phyloP scores from a whole-genome alignment of 2,797 vertebrate genomes.

The Onychomys arenicola region DNA sequence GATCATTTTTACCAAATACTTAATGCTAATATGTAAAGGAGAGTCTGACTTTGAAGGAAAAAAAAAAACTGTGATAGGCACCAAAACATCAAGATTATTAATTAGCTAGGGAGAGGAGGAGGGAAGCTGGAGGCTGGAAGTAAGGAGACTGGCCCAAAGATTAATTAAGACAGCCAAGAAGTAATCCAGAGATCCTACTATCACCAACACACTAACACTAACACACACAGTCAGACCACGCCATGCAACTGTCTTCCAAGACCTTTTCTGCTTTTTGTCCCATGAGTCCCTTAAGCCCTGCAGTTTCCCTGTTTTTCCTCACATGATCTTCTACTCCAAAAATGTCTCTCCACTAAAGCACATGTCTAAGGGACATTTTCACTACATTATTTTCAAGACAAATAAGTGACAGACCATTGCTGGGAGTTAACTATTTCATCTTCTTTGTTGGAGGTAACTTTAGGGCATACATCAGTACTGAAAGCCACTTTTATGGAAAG shows the following conservation, averaged over 20 bases:
- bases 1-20: conserved; percentile 67
- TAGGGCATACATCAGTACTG: neutral
- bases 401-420: neutral
- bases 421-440: conserved; percentile 28
- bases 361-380: conserved; percentile 50
- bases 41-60: conserved; percentile 56
- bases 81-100: neutral
- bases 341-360: conserved; percentile 32
- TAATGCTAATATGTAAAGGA: conserved; percentile 59
- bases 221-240: neutral
- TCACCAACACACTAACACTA: neutral
- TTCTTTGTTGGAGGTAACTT: neutral
- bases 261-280: neutral
- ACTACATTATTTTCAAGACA: conserved; percentile 46
- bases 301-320: neutral
- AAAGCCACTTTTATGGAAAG: neutral
- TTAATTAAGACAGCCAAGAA: neutral
- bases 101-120: neutral
- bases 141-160: neutral
- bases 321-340: conserved; percentile 8
- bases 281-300: neutral
- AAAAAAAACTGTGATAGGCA: neutral
- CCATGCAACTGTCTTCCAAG: neutral
- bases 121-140: neutral
- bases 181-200: neutral